These are phyloP conservation scores for Rhingia campestris DNA, from an alignment of 2,888 invertebrate genomes.

Conservation along the genomic window DNA sequence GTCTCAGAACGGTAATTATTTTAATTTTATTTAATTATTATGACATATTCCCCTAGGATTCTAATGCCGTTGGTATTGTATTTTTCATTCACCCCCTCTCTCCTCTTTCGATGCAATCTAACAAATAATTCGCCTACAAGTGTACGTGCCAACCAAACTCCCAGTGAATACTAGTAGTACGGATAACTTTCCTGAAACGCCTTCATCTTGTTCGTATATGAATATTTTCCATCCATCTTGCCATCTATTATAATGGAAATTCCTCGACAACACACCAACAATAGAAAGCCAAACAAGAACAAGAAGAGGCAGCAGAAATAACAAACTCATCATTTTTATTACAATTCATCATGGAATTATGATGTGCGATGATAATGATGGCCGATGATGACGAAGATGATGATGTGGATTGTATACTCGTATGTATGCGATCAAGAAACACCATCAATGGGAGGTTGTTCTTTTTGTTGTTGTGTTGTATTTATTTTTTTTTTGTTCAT, in stretches of 20 bases:
- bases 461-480: conserved; percentile 13
- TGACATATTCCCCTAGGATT: background rate
- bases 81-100: too few species aligned
- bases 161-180: background rate
- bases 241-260: conserved; percentile 31
- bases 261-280: conserved; percentile 19
- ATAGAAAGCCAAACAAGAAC: conserved; percentile 32
- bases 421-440: conserved; percentile 33
- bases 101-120: background rate
- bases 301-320: conserved; percentile 15
- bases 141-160: conserved; percentile 49
- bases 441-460: conserved; percentile 31
- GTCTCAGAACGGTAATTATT: conserved; percentile 27
- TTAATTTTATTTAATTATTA: conserved; percentile 45
- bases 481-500: conserved; percentile 31
- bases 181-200: conserved; percentile 26
- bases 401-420: conserved; percentile 39
- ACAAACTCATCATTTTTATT: conserved; percentile 66
- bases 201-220: conserved; percentile 50
- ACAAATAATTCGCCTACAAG: conserved; percentile 7
- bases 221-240: conserved; percentile 12
- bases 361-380: conserved; percentile 63
- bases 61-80: background rate
- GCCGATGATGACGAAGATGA: conserved; percentile 55
- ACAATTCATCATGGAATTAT: conserved; percentile 69